Evolutionary conservation across 1,140 invertebrate genomes (phyloP).

Genomic region (Maniola jurtina): DNA sequence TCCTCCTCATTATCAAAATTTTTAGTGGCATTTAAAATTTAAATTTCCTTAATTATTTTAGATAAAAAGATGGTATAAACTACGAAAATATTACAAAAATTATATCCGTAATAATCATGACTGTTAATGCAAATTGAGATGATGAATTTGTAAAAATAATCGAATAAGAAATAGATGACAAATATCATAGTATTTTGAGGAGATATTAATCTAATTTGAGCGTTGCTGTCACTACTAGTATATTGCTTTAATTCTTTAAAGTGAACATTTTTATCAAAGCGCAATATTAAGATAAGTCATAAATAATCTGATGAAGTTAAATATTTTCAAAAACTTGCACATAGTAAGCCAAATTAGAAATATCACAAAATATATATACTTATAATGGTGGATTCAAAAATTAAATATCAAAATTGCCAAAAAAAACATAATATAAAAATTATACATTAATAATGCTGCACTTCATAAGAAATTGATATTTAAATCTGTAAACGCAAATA

Average conservation of each 20-base stretch:
- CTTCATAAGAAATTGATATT: background rate
- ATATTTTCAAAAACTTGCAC: background rate
- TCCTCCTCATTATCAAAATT: conserved; percentile 41
- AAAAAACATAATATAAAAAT: too few species aligned
- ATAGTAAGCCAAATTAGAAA: background rate
- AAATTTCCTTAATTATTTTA: too few species aligned
- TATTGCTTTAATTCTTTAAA: conserved; percentile 56
- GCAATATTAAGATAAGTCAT: background rate
- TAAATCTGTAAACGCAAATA: background rate
- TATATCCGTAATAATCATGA: too few species aligned
- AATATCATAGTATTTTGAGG: conserved; percentile 12
- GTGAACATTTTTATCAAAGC: conserved; percentile 5
- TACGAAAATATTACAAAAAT: too few species aligned
- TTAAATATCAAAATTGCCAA: background rate
- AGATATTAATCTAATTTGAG: conserved; percentile 62
- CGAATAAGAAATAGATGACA: conserved; percentile 14
- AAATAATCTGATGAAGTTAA: background rate
- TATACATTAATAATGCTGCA: background rate
- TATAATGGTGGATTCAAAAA: background rate
- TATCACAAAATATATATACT: background rate
- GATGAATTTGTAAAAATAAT: too few species aligned
- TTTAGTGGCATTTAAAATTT: background rate
- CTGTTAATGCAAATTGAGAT: too few species aligned
- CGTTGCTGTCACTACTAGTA: conserved; percentile 51
- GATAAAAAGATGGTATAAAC: too few species aligned